phyloP scores from a whole-genome alignment of 2,888 invertebrate genomes.

The Ophion costatus region DNA sequence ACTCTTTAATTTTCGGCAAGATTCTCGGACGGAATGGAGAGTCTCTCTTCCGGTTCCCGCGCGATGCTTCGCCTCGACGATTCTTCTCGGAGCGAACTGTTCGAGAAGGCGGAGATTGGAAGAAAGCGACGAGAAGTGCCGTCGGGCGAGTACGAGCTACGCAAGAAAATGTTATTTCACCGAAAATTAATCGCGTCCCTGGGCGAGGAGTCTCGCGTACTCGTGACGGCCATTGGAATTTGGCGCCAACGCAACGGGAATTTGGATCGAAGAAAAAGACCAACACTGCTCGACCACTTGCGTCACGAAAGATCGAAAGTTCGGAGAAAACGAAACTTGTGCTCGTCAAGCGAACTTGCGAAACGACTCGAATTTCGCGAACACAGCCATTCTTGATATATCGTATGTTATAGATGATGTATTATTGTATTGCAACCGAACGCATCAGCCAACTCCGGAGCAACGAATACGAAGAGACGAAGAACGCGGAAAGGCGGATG shows the following conservation, averaged over 20 bases:
- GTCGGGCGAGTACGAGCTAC: background rate
- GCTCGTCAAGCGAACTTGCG: no score
- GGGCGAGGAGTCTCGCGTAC: no score
- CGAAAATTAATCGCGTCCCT: background rate
- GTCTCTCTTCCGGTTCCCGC: background rate
- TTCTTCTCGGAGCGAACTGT: background rate
- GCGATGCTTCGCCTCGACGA: background rate
- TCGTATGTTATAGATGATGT: background rate
- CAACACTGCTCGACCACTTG: background rate
- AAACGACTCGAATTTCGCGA: no score
- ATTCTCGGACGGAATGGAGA: background rate
- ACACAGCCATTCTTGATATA: background rate
- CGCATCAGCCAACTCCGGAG: background rate
- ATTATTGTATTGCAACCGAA: background rate
- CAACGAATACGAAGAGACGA: background rate
- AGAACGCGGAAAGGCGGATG: background rate
- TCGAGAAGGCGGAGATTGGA: background rate
- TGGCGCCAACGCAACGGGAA: background rate
- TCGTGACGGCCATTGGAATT: no score
- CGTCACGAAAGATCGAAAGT: background rate
- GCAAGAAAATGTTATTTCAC: background rate
- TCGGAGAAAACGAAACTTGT: background rate
- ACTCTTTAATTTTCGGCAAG: background rate
- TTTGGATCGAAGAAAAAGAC: background rate
- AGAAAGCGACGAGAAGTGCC: background rate